A percentile compares a stretch with the other conserved stretches of the same genome.
These are phyloP conservation scores for Megaptera novaeangliae DNA, from an alignment of 2,113 vertebrate species.

Conservation along the genomic window DNA sequence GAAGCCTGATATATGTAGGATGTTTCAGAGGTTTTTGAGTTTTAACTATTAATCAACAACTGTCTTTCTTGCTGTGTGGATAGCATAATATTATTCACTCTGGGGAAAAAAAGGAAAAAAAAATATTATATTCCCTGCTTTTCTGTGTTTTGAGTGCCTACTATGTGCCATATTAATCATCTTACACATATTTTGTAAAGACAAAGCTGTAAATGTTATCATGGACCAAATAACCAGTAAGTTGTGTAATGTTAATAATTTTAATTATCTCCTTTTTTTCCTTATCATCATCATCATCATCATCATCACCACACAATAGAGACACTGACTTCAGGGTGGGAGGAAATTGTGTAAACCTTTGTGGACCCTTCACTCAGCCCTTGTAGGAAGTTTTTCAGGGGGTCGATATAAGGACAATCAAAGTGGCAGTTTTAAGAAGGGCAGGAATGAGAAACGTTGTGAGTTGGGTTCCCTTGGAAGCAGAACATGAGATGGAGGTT, in stretches of 20 bases:
- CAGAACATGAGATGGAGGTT: neutral
- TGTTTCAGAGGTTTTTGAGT: neutral
- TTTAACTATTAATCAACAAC: neutral
- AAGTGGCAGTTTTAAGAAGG: neutral
- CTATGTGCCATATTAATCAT: neutral
- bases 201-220: neutral
- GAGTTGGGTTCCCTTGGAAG: neutral
- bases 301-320: neutral
- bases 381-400: neutral
- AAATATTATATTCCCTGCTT: neutral
- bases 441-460: neutral
- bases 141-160: neutral
- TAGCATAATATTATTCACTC: neutral
- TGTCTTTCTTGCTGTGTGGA: neutral
- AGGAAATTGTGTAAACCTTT: neutral
- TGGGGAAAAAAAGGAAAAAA: neutral
- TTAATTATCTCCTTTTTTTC: neutral
- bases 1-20: neutral
- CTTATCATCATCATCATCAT: neutral
- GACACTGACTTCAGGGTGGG: neutral
- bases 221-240: neutral
- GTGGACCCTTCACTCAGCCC: neutral
- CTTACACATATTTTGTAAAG: neutral
- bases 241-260: neutral
- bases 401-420: neutral